Base-by-base conservation (phyloP, 64 coral and sea anemone species). In the Pocillopora damicornis region DNA sequence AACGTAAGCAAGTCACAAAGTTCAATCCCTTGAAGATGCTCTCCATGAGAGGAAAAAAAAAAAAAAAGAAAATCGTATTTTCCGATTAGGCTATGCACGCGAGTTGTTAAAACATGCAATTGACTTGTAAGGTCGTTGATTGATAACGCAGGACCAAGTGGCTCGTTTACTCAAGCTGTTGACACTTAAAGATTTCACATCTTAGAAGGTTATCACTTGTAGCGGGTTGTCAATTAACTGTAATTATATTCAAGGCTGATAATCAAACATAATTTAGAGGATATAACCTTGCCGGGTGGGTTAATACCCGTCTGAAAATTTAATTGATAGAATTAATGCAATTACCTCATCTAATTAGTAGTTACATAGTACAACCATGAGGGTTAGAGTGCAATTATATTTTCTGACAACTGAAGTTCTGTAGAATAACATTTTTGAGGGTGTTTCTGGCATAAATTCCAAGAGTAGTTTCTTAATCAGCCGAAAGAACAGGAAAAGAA, bases 71-170 rank as follows among this genome's bases (percentile, higher is more conserved):
- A 77, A 79, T 60, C 57, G 18, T 12, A 23, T 79, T 77, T 30
- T 56, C 42, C 45, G 38, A 77, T 77, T 56, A 77, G 60, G 15
- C 0, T 10, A 77, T 57, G 15, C 37, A 26, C 16, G 58, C 20
- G 14, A 79, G 20, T 30, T n/a, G 67, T 71, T 71, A 61, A 60
- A 79, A 79, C 77, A 79, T 18, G 8, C 60, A 60, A 79, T 25
- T 79, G 60, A 79, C 58, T 22, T 61, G 16, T 79, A 22, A 60
- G 77, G 13, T 30, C 77, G 57, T 61, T 79, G 77, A 79, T 79
- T 20, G 58, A 26, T 59, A 60, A 11, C 13, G 5, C 56, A 60
- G 58, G 77, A 51, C 3, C 77, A 12, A 13, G 15, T 61, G 57
- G 11, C 77, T 60, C 56, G 56, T 79, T 60, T 51, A 79, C 26